These are phyloP conservation scores for Latrodectus geometricus DNA, from an alignment of 1,140 invertebrate genomes.

Conservation along the genomic window DNA sequence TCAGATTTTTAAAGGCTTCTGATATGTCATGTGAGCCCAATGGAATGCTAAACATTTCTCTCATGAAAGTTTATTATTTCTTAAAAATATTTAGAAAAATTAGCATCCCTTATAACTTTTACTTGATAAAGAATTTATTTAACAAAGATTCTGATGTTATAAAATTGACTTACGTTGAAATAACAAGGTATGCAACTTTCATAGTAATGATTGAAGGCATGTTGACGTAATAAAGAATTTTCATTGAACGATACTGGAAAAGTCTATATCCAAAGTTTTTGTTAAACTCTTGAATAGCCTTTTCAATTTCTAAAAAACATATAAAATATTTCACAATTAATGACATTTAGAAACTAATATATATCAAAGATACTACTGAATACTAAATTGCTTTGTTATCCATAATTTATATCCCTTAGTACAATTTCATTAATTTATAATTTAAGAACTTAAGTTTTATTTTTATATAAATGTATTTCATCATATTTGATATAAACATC, in stretches of 20 bases:
- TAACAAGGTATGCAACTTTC: slow-evolving; percentile 33
- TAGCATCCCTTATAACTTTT: neutral
- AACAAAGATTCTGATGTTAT: neutral
- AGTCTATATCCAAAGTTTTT: slow-evolving; percentile 24
- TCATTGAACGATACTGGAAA: slow-evolving; percentile 37
- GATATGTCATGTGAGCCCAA: neutral
- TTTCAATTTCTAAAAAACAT: slow-evolving; percentile 29
- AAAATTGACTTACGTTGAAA: slow-evolving; percentile 39
- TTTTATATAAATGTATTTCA: no score
- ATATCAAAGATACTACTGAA: no score
- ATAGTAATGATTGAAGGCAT: slow-evolving; percentile 34
- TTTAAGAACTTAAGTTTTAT: no score
- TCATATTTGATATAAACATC: no score
- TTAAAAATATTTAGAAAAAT: neutral
- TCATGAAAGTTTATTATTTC: neutral
- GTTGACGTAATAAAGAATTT: slow-evolving; percentile 47
- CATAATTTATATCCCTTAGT: no score
- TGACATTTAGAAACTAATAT: no score
- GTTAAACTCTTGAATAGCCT: slow-evolving; percentile 2
- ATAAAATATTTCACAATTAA: neutral
- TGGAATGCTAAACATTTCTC: neutral
- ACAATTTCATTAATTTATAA: no score
- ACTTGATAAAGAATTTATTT: neutral
- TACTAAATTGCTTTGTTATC: no score
- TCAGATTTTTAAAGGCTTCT: no score